phyloP scores from a whole-genome alignment of 2,113 vertebrate species.

The Thamnaconus septentrionalis region DNA sequence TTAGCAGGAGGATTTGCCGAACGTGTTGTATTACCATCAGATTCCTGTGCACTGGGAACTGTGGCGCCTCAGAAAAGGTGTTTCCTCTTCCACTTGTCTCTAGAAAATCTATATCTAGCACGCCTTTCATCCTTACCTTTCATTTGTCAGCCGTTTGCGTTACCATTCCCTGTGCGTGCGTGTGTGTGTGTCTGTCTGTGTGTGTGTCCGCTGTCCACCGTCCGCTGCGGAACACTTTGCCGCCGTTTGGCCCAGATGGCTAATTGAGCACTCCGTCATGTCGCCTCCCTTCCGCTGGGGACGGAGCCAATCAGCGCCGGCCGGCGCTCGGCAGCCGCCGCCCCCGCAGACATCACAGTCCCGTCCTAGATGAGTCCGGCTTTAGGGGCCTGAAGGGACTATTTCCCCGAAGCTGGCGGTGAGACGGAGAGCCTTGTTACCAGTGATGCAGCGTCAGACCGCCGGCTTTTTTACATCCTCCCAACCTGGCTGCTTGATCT shows the following conservation, averaged over 20 bases:
- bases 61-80: too few relatives aligned
- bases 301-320: slow-evolving; percentile 62
- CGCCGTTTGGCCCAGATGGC: slow-evolving; percentile 65
- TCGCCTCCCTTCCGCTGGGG: slow-evolving; percentile 62
- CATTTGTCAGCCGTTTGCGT: slow-evolving; percentile 17
- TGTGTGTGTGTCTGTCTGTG: slow-evolving; percentile 6
- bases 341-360: slow-evolving; percentile 57
- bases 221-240: slow-evolving; percentile 50
- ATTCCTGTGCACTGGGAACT: too few relatives aligned
- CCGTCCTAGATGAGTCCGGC: slow-evolving; percentile 60
- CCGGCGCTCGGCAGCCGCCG: slow-evolving; percentile 43
- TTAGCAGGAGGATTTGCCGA: too few relatives aligned
- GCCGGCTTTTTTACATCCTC: slow-evolving; percentile 59
- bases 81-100: too few relatives aligned
- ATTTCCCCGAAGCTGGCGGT: slow-evolving; percentile 29
- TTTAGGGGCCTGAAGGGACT: slow-evolving; percentile 44
- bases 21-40: too few relatives aligned
- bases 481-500: slow-evolving; percentile 34
- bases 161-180: slow-evolving; percentile 8
- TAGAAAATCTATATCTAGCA: background rate
- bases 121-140: background rate
- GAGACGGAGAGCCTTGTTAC: slow-evolving; percentile 50
- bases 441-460: slow-evolving; percentile 41
- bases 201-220: slow-evolving; percentile 47
- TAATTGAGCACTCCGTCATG: slow-evolving; percentile 75